phyloP scores from a whole-genome alignment of 2,888 invertebrate genomes.

The Herminia tarsipennalis region DNA sequence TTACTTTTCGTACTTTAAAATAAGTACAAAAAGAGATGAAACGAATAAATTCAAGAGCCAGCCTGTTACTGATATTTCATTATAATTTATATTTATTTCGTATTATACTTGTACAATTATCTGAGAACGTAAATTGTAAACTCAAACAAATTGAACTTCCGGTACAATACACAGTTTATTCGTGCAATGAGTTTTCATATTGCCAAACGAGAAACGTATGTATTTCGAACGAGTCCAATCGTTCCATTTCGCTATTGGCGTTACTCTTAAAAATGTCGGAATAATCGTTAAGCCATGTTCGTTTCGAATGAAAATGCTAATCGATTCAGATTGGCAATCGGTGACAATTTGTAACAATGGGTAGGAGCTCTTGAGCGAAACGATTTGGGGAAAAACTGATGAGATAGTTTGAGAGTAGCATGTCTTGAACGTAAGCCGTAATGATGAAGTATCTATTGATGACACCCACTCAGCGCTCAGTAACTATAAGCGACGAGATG shows the following conservation, averaged over 20 bases:
- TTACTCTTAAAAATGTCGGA: conserved; percentile 18
- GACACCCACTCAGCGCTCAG: conserved; percentile 29
- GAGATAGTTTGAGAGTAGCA: conserved; percentile 7
- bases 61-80: too few relatives aligned
- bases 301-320: conserved; percentile 26
- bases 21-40: too few relatives aligned
- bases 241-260: conserved; percentile 18
- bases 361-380: conserved; percentile 5
- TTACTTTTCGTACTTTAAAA: too few relatives aligned
- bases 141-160: conserved; percentile 17
- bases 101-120: background rate
- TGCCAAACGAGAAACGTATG: conserved; percentile 1
- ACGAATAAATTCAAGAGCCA: too few relatives aligned
- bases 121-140: conserved; percentile 8
- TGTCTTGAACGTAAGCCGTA: conserved; percentile 35
- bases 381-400: conserved; percentile 17
- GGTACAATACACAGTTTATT: conserved; percentile 10
- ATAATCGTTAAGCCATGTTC: conserved; percentile 18
- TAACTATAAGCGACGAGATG: conserved; percentile 35
- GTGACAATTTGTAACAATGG: conserved; percentile 20
- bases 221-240: conserved; percentile 12
- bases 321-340: conserved; percentile 13
- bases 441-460: conserved; percentile 47
- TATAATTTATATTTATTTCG: too few relatives aligned
- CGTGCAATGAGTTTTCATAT: conserved; percentile 14